Evolutionary conservation across 2,888 invertebrate species (phyloP).

Genomic region (Teleogryllus oceanicus): DNA sequence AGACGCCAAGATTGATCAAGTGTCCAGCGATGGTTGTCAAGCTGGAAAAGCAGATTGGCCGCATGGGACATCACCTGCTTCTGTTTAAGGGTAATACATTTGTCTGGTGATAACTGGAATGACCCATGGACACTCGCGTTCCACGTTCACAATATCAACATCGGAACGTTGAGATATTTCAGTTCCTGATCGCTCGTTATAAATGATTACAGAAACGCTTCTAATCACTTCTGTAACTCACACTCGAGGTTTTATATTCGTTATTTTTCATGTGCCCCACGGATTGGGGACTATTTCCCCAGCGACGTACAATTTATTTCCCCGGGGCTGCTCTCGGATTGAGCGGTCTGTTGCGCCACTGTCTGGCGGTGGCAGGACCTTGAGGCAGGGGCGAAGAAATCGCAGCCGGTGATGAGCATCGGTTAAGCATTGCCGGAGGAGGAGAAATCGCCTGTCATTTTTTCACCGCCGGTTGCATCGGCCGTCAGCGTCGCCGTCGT

Average conservation of each 20-base stretch:
- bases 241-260: neutral
- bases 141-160: too few relatives aligned
- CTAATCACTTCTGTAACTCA: neutral
- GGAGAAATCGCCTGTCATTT: neutral
- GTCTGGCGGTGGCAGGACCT: neutral
- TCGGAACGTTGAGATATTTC: too few relatives aligned
- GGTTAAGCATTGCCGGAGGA: neutral
- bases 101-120: too few relatives aligned
- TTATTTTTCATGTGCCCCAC: neutral
- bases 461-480: neutral
- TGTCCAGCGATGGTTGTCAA: too few relatives aligned
- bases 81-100: too few relatives aligned
- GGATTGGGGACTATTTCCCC: neutral
- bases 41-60: too few relatives aligned
- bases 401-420: neutral
- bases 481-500: neutral
- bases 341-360: slow-evolving; percentile 5
- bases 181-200: too few relatives aligned
- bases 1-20: too few relatives aligned
- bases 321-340: neutral
- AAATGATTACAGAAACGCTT: too few relatives aligned
- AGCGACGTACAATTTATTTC: neutral
- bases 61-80: too few relatives aligned
- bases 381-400: neutral
- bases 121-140: too few relatives aligned